Percentiles rank a stretch among this genome's conserved stretches.
Evolutionary conservation across 1,140 invertebrate species (phyloP).

Genomic region (Drosophila mauritiana): DNA sequence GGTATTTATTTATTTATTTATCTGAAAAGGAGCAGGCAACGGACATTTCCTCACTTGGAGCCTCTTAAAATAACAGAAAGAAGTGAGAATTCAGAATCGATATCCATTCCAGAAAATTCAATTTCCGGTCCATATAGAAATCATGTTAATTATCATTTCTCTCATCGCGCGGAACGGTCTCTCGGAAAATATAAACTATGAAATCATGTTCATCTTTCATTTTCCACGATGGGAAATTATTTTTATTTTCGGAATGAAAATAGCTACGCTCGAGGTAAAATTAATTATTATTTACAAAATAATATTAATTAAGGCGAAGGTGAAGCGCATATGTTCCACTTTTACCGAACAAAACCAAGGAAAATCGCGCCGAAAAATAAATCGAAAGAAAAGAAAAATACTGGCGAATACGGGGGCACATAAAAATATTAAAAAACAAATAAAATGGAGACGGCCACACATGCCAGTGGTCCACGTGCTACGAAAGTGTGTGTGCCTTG

Average conservation of each 20-base stretch:
- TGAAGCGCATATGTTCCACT: conserved; percentile 71
- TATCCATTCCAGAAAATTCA: conserved; percentile 10
- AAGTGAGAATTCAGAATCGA: not conserved
- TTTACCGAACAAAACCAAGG: conserved; percentile 29
- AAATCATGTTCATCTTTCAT: conserved; percentile 35
- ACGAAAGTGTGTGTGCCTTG: conserved; percentile 20
- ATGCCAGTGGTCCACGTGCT: conserved; percentile 59
- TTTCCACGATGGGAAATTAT: conserved; percentile 15
- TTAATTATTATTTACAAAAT: conserved; percentile 77
- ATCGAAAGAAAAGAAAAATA: conserved; percentile 26
- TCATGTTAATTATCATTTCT: conserved; percentile 29
- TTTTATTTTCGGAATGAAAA: conserved; percentile 35
- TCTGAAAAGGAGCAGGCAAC: not conserved
- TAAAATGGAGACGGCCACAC: conserved; percentile 52
- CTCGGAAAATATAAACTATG: conserved; percentile 22
- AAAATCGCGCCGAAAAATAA: conserved; percentile 28
- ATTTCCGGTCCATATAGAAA: conserved; percentile 35
- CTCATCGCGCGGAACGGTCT: conserved; percentile 3
- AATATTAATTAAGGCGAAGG: conserved; percentile 78
- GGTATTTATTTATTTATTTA: conserved; percentile 15
- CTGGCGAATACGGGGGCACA: conserved; percentile 49
- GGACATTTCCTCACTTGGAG: conserved; percentile 16
- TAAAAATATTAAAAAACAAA: conserved; percentile 76
- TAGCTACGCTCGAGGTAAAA: conserved; percentile 48
- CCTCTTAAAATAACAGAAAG: conserved; percentile 11